Conservation (phyloP, 2,113 vertebrate species). For the Synodontis membranacea region DNA sequence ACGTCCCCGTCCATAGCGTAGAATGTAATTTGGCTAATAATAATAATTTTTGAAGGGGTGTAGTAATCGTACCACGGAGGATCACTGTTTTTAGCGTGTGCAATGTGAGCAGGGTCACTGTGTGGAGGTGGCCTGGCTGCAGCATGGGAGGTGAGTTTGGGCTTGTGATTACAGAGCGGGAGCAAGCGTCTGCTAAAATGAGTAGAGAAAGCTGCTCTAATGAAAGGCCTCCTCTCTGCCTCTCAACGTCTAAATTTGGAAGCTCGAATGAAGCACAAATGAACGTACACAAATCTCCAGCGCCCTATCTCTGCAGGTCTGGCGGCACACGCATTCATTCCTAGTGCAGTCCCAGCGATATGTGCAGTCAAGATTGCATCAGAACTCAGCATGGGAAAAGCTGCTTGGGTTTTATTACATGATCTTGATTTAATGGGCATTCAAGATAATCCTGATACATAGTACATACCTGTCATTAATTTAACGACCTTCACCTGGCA, state of each 20-base stretch:
- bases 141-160: conserved; percentile 76
- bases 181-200: conserved; percentile 71
- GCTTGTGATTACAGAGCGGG: conserved; percentile 74
- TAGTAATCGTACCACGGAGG: background rate
- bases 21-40: background rate
- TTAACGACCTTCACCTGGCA: background rate
- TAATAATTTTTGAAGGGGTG: background rate
- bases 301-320: conserved; percentile 20
- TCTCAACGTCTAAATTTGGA: conserved; percentile 73
- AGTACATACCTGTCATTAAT: background rate
- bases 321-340: conserved; percentile 38
- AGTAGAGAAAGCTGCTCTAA: conserved; percentile 75
- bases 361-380: background rate
- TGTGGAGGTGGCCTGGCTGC: conserved; percentile 50
- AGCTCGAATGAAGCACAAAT: conserved; percentile 48
- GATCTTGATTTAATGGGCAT: background rate
- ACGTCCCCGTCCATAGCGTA: background rate
- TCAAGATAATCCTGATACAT: background rate
- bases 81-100: background rate
- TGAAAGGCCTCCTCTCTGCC: conserved; percentile 73
- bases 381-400: background rate
- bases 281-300: conserved; percentile 59
- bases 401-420: background rate
- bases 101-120: conserved; percentile 39
- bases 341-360: background rate